A percentile compares a stretch with the other conserved stretches of the same genome.
Evolutionary conservation across 2,113 vertebrate genomes (phyloP).

Genomic region (Pavo muticus): DNA sequence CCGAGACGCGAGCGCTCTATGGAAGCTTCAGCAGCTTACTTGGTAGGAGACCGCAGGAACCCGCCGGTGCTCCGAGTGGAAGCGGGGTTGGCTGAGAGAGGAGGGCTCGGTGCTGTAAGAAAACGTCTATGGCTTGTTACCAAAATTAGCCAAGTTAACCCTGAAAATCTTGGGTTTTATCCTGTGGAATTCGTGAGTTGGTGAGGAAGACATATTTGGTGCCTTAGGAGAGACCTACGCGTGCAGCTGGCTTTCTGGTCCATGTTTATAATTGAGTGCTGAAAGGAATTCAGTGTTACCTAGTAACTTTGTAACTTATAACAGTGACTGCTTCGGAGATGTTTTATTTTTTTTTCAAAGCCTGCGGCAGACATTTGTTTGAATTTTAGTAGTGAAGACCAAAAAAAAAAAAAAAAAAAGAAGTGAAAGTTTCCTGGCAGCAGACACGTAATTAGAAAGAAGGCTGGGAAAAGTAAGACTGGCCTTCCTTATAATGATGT

Average conservation of each 20-base stretch:
- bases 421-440: conserved; percentile 62
- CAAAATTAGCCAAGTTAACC: too few species aligned
- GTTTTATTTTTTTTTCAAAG: neutral
- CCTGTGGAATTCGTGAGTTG: neutral
- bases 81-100: neutral
- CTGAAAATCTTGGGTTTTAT: neutral
- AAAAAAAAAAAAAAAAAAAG: neutral
- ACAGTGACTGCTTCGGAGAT: neutral
- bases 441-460: conserved; percentile 52
- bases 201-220: neutral
- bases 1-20: too few species aligned
- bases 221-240: neutral
- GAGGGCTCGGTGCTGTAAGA: neutral
- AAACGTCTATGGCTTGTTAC: neutral
- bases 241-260: neutral
- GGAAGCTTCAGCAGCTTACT: neutral
- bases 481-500: conserved; percentile 63
- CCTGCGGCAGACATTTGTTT: conserved; percentile 27
- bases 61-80: neutral
- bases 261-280: neutral
- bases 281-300: conserved; percentile 35
- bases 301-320: conserved; percentile 4
- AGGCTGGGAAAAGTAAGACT: conserved; percentile 40
- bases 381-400: conserved; percentile 24
- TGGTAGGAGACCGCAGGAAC: neutral